Conservation (phyloP, 2,797 vertebrate genomes). For the Vultur gryphus region DNA sequence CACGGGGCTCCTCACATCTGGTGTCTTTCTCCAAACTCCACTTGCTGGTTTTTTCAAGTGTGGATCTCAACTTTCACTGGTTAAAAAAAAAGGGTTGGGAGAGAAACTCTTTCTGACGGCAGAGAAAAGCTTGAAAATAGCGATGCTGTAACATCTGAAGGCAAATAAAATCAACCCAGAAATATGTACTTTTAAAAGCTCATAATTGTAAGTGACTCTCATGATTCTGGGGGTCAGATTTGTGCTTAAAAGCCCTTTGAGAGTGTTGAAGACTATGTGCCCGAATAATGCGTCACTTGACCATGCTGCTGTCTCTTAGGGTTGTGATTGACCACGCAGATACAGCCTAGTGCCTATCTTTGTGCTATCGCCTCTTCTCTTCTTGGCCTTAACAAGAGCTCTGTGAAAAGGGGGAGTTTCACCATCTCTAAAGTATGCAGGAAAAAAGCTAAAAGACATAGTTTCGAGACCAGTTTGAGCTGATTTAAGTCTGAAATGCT, state of each 20-base stretch:
- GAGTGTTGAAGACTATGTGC: background rate
- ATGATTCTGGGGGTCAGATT: background rate
- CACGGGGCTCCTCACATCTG: background rate
- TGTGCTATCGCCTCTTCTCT: background rate
- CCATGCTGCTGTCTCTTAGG: background rate
- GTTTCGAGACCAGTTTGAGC: background rate
- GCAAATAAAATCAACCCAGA: background rate
- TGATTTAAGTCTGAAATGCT: background rate
- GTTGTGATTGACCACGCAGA: rapidly evolving
- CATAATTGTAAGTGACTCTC: background rate
- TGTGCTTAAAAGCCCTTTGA: background rate
- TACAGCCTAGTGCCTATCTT: background rate
- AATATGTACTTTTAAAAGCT: background rate
- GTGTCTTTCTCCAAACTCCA: background rate
- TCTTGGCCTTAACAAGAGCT: background rate
- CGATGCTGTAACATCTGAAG: background rate
- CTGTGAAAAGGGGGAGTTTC: background rate
- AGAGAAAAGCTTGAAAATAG: background rate
- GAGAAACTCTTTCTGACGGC: background rate
- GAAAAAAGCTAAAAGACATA: background rate
- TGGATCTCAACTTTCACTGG: background rate
- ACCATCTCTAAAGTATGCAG: background rate
- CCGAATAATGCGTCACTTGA: background rate
- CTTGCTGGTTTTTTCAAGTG: background rate
- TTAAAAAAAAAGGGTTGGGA: background rate